Evolutionary conservation across 2,113 vertebrate genomes (phyloP).

Genomic region (Notarius quadriscutis): DNA sequence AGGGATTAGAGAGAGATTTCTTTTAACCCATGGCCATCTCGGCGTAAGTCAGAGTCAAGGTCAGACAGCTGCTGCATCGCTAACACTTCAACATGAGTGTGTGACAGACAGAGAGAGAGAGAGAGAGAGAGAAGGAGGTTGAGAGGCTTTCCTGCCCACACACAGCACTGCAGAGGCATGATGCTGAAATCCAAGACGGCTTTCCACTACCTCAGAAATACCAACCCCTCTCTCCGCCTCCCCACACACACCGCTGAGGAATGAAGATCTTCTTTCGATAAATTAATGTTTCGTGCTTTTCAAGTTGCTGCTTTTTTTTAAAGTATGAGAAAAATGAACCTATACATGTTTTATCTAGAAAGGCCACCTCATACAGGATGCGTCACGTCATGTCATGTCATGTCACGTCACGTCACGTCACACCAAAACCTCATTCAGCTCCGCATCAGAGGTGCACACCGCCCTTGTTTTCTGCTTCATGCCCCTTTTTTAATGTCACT

Average conservation of each 20-base stretch:
- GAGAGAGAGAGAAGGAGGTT: neutral
- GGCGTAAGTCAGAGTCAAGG: neutral
- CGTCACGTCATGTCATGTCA: too few relatives aligned
- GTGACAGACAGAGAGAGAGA: neutral
- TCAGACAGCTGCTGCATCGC: conserved; percentile 18
- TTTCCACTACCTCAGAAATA: neutral
- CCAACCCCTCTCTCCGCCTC: neutral
- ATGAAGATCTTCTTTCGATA: too few relatives aligned
- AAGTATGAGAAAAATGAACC: too few relatives aligned
- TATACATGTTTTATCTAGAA: too few relatives aligned
- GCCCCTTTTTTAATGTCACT: neutral
- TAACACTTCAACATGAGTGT: neutral
- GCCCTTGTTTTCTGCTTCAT: neutral
- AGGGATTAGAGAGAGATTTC: neutral
- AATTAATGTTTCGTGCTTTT: too few relatives aligned
- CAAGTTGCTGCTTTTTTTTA: too few relatives aligned
- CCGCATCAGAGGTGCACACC: neutral
- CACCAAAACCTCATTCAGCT: neutral
- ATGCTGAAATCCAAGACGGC: conserved; percentile 1
- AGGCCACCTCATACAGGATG: neutral
- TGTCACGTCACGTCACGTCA: too few relatives aligned
- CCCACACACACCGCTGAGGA: neutral
- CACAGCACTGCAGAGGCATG: conserved; percentile 8
- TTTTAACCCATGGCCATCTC: neutral
- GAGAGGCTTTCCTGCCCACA: neutral